phyloP scores from a whole-genome alignment of 2,888 invertebrate genomes.

The Standfussiana lucernea region DNA sequence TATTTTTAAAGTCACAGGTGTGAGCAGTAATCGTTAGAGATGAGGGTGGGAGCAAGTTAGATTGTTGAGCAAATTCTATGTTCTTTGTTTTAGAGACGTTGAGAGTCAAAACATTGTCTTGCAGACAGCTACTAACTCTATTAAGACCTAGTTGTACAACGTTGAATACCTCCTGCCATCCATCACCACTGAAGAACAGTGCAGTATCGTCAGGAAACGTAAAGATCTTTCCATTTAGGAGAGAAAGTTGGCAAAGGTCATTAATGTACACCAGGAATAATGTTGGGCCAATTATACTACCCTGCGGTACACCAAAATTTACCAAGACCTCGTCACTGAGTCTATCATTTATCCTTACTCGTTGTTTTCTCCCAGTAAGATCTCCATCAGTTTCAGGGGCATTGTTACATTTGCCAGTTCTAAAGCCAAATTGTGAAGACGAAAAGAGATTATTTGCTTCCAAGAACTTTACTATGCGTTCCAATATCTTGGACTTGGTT shows the following conservation, averaged over 20 bases:
- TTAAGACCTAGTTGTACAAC: not conserved
- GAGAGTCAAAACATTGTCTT: not conserved
- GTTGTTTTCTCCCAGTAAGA: not conserved
- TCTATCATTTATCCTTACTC: not conserved
- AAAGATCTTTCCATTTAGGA: not conserved
- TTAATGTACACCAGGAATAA: not conserved
- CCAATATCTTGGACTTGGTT: too few species aligned
- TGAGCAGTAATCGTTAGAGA: too few species aligned
- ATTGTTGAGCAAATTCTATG: too few species aligned
- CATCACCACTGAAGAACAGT: not conserved
- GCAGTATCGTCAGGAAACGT: not conserved
- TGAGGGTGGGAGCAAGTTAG: too few species aligned
- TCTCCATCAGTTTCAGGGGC: not conserved
- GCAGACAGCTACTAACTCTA: not conserved
- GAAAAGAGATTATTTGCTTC: too few species aligned
- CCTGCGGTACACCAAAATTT: conserved; percentile 3
- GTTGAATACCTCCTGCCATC: not conserved
- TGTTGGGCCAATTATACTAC: not conserved
- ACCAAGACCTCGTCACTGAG: not conserved
- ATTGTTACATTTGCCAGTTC: too few species aligned
- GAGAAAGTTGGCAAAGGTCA: not conserved
- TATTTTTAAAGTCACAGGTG: too few species aligned
- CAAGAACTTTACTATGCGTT: too few species aligned
- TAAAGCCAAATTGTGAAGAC: too few species aligned
- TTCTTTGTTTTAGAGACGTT: not conserved